Evolutionary conservation across 2,888 invertebrate genomes (phyloP).

Genomic region (Brachynemurus nebulosus): DNA sequence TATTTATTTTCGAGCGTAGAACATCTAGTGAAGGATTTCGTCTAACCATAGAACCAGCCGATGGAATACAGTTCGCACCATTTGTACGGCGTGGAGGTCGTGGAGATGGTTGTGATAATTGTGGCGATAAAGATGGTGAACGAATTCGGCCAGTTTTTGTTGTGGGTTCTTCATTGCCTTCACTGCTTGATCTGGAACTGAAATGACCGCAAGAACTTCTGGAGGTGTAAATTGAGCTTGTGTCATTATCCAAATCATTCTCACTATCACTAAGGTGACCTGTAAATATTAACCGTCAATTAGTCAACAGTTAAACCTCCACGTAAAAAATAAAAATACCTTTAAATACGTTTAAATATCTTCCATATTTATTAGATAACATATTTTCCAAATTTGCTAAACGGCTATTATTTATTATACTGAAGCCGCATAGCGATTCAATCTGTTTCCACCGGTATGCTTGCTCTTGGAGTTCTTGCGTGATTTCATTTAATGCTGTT

Average conservation of each 20-base stretch:
- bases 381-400: slow-evolving; percentile 65
- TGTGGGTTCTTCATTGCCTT: too few species aligned
- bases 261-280: slow-evolving; percentile 72
- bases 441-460: slow-evolving; percentile 90
- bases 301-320: neutral
- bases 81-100: slow-evolving; percentile 25
- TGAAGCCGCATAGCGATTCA: slow-evolving; percentile 78
- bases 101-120: slow-evolving; percentile 18
- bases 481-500: slow-evolving; percentile 84
- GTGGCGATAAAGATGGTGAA: slow-evolving; percentile 8
- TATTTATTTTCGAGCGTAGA: slow-evolving; percentile 16
- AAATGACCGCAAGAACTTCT: too few species aligned
- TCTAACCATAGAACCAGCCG: slow-evolving; percentile 28
- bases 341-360: slow-evolving; percentile 34
- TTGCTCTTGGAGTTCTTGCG: slow-evolving; percentile 83
- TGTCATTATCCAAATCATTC: slow-evolving; percentile 72
- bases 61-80: slow-evolving; percentile 26
- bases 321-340: slow-evolving; percentile 31
- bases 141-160: too few species aligned
- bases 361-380: slow-evolving; percentile 44
- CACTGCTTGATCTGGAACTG: too few species aligned
- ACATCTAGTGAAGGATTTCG: slow-evolving; percentile 13
- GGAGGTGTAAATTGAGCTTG: slow-evolving; percentile 54
- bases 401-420: slow-evolving; percentile 81
- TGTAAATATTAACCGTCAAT: slow-evolving; percentile 25